Evolutionary conservation across 2,888 invertebrate species (phyloP).

Genomic region (Sarcophaga carnaria): DNA sequence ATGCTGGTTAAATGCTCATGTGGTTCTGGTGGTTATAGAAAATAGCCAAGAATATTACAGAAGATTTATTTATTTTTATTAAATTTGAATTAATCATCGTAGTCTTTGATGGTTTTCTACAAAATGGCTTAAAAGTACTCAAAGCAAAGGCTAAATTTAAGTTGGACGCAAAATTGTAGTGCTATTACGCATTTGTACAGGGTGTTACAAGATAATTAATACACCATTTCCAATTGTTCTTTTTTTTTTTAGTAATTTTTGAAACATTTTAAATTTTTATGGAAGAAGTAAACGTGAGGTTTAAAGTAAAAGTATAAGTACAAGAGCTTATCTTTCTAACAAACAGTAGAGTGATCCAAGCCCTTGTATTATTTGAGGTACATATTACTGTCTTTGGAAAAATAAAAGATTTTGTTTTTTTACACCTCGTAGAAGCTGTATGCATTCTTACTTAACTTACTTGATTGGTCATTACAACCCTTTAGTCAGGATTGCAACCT

Average conservation of each 20-base stretch:
- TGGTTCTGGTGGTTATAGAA: neutral
- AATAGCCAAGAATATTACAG: neutral
- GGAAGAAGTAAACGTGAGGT: no score
- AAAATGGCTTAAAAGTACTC: neutral
- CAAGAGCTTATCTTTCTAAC: no score
- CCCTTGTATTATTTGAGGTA: no score
- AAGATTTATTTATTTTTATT: neutral
- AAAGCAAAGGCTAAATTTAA: neutral
- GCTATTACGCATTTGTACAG: neutral
- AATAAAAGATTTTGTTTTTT: no score
- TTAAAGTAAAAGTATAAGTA: no score
- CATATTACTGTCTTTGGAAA: no score
- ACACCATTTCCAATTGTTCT: neutral
- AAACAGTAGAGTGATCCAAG: no score
- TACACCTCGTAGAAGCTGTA: no score
- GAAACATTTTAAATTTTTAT: neutral
- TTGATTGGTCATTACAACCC: no score
- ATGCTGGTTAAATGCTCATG: neutral
- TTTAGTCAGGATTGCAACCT: no score
- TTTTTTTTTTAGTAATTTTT: neutral
- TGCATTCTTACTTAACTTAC: no score
- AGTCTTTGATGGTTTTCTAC: neutral
- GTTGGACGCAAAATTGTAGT: neutral
- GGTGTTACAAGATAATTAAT: neutral
- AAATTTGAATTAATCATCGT: neutral